Conservation (phyloP, 2,113 vertebrate genomes). For the Numida meleagris region DNA sequence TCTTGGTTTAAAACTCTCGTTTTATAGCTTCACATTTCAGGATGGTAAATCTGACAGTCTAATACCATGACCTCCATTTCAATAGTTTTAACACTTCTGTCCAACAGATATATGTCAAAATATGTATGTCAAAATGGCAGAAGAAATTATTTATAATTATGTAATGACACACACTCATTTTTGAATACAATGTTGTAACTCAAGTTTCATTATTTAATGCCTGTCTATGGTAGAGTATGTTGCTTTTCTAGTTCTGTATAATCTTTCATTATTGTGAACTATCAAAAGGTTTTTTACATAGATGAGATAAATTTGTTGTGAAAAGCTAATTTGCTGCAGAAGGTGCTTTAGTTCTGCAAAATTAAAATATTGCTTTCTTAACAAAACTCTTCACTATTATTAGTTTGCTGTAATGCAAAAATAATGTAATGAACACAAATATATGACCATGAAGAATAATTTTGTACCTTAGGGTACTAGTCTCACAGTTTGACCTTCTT, state of each 20-base stretch:
- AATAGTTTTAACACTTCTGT: not conserved
- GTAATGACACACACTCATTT: not conserved
- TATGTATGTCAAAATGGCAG: not conserved
- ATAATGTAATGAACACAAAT: not conserved
- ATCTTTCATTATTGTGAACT: not conserved
- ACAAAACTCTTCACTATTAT: not conserved
- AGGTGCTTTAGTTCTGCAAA: not conserved
- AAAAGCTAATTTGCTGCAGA: not conserved
- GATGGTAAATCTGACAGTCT: not conserved
- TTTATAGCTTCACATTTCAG: not conserved
- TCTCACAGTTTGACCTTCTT: not conserved
- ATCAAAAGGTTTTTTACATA: not conserved
- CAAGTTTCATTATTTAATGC: not conserved
- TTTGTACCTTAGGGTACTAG: not conserved
- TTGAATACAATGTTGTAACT: not conserved
- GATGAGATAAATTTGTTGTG: not conserved
- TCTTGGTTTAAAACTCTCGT: not conserved
- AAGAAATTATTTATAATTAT: not conserved
- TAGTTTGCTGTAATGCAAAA: not conserved
- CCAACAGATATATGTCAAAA: no score
- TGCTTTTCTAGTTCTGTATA: not conserved
- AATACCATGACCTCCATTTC: not conserved
- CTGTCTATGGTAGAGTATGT: not conserved
- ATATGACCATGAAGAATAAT: not conserved
- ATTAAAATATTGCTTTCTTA: no score